Percentiles rank a stretch among this genome's conserved stretches.
These are phyloP conservation scores for Anagrus nilaparvatae DNA, from an alignment of 1,140 invertebrate genomes.

Conservation along the genomic window DNA sequence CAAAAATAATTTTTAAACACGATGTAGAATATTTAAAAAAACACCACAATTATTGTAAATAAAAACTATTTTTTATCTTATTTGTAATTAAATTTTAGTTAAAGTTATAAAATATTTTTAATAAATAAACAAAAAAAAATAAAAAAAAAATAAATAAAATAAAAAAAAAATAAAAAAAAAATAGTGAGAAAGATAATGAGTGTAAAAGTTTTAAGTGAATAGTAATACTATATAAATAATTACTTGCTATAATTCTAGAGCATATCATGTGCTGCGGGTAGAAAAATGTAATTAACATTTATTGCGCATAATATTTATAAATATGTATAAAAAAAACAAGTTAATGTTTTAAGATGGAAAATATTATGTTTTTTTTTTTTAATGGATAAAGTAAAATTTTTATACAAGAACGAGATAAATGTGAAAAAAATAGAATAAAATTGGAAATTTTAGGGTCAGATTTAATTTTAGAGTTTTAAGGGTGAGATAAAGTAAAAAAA, in stretches of 20 bases:
- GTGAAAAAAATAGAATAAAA: constrained; percentile 3
- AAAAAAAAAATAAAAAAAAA: neutral
- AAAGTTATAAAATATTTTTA: constrained; percentile 27
- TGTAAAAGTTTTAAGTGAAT: constrained; percentile 12
- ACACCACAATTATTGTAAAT: too few species aligned
- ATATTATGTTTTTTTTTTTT: constrained; percentile 8
- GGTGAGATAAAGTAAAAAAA: constrained; percentile 9
- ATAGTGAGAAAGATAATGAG: neutral
- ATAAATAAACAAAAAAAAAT: constrained; percentile 12
- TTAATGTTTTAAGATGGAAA: neutral
- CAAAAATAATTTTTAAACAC: too few species aligned
- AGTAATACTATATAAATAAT: constrained; percentile 14
- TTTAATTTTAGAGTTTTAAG: too few species aligned
- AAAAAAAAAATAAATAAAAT: neutral
- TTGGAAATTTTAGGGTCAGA: too few species aligned
- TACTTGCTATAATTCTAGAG: constrained; percentile 13
- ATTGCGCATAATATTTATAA: constrained; percentile 16
- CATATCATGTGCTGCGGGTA: constrained; percentile 10
- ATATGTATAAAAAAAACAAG: constrained; percentile 34
- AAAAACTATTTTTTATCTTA: constrained; percentile 2
- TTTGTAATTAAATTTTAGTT: constrained; percentile 37
- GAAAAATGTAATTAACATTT: too few species aligned
- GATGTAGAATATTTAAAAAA: too few species aligned
- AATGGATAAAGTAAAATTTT: neutral
- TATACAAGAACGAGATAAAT: neutral